Base-by-base conservation (phyloP, 2,797 vertebrate species). In the Clarias platycephalus region DNA sequence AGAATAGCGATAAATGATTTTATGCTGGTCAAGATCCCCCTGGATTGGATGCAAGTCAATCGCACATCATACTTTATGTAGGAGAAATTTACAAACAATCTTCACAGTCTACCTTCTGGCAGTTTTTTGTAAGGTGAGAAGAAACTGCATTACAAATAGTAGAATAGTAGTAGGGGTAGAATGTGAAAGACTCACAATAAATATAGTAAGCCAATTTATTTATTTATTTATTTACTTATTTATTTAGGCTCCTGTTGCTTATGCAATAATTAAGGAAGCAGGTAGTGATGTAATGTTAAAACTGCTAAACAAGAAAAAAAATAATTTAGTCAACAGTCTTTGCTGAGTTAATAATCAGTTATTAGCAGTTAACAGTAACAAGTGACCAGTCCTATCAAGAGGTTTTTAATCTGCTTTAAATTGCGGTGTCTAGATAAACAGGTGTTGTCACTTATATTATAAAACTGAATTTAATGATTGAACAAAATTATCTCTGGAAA, bases 181-280 rank as follows among this genome's bases (percentile, higher is more conserved):
- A 76, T 24, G 55, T 57, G 1, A 7, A 31, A 75, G 55, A 28
- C 3, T 24, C 10, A 18, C 44, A 44, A 44, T 44, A 44, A 44
- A 16, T 28, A 71, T 9, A 44, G 64, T 44, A 71, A n/a, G n/a
- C n/a, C n/a, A n/a, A 18, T 58, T 58, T 6, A 6, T 58, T 58
- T 58, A 58, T 18, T 18, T 58, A 57, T 16, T 58, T 16, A 58
- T 22, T 58, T 16, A 22, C 6, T 6, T 58, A 4, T 20, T 58
- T 58, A 44, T 44, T 44, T 44, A 44, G 2, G 8, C 8, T 44
- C 40, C 40, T 3, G 40, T 37, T 37, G 28, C 2, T 76, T 76
- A 34, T 76, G 74, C 53, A 55, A 16, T 75, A 75, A 55, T 28
- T 75, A 74, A 53, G n/a, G 12, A n/a, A 76, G 49, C 26, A 22